Evolutionary conservation across 2,797 vertebrate species (phyloP).

Genomic region (Anniella stebbinsi): DNA sequence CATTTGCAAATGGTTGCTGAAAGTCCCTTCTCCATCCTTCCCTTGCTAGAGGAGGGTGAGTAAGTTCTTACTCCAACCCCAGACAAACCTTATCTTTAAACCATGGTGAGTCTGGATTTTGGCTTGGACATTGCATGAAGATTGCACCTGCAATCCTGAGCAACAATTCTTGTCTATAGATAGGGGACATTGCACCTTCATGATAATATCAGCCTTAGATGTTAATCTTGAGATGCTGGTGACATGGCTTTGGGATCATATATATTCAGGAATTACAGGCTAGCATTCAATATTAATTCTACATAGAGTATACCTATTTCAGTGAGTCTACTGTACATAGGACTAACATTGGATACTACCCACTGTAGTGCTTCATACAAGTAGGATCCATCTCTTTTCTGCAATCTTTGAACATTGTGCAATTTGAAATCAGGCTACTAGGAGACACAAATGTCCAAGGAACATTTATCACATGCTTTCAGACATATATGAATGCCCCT

Average conservation of each 20-base stretch:
- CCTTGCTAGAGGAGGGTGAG: not conserved
- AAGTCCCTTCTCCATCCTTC: not conserved
- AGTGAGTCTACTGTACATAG: too few relatives aligned
- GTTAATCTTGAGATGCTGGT: not conserved
- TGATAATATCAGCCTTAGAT: not conserved
- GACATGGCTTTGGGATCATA: not conserved
- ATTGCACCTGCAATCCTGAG: not conserved
- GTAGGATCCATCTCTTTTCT: not conserved
- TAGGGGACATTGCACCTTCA: not conserved
- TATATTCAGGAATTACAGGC: not conserved
- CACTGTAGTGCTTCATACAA: not conserved
- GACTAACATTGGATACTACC: too few relatives aligned
- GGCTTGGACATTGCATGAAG: not conserved
- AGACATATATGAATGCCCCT: not conserved
- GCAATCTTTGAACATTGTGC: not conserved
- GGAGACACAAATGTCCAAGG: not conserved
- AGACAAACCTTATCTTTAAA: not conserved
- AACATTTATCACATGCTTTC: not conserved
- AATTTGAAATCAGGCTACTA: not conserved
- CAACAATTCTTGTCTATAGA: not conserved
- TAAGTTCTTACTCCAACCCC: not conserved
- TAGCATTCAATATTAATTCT: too few relatives aligned
- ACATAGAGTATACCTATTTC: too few relatives aligned
- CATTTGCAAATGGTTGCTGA: not conserved
- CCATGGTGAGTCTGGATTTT: not conserved